Percentiles rank a stretch among this genome's conserved stretches.
Conservation (phyloP, 2,888 invertebrate species). For the Eilema sororculum region DNA sequence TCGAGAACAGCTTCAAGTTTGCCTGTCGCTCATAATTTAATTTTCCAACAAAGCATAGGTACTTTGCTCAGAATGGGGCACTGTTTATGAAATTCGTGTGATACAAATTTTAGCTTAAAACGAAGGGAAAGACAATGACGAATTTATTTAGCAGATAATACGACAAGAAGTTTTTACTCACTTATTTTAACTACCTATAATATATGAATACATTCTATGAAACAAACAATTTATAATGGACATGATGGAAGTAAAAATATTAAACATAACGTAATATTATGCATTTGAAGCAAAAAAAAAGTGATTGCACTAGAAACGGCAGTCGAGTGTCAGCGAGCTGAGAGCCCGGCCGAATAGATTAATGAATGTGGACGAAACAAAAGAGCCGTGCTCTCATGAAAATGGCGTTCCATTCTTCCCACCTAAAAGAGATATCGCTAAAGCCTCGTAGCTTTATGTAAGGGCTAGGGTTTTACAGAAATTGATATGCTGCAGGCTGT, state of each 20-base stretch:
- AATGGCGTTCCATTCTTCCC: background rate
- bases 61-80: background rate
- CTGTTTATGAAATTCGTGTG: background rate
- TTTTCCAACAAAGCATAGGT: slow-evolving; percentile 4
- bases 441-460: slow-evolving; percentile 14
- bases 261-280: background rate
- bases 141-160: background rate
- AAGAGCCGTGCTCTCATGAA: slow-evolving; percentile 34
- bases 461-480: slow-evolving; percentile 18
- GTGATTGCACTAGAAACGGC: background rate
- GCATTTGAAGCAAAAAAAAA: background rate
- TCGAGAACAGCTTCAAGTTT: slow-evolving; percentile 1
- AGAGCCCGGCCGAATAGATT: slow-evolving; percentile 45
- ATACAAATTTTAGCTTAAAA: background rate
- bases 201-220: too few relatives aligned
- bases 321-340: slow-evolving; percentile 18
- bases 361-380: slow-evolving; percentile 50
- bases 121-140: background rate
- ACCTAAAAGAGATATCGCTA: background rate
- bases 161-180: background rate
- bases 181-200: too few relatives aligned
- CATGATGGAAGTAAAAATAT: too few relatives aligned
- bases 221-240: too few relatives aligned
- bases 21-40: background rate
- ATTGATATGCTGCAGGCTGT: slow-evolving; percentile 13